Conservation (phyloP, 2,888 invertebrate genomes). For the Kuschelorhynchus macadamiae region DNA sequence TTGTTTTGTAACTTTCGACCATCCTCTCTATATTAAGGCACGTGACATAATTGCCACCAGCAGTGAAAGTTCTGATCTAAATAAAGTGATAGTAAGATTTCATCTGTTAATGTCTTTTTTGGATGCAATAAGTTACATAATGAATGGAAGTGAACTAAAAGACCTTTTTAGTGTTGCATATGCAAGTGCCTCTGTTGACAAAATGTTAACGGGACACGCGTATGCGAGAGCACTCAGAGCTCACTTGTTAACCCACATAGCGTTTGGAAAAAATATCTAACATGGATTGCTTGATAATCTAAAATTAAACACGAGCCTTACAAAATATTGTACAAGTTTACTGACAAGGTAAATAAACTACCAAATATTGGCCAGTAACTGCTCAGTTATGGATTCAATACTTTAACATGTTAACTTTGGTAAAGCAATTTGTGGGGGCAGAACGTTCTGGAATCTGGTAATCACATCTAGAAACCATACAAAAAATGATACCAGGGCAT, state of each 20-base stretch:
- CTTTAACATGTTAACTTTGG: conserved; percentile 54
- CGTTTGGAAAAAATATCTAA: neutral
- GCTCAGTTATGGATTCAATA: conserved; percentile 52
- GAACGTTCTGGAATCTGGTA: conserved; percentile 60
- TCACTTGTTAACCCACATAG: neutral
- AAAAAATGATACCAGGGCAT: conserved; percentile 37
- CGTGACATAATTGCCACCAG: neutral
- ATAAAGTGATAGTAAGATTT: conserved; percentile 57
- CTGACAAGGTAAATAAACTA: neutral
- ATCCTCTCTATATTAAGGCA: conserved; percentile 21
- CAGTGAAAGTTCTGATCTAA: conserved; percentile 26
- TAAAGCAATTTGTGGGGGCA: conserved; percentile 58
- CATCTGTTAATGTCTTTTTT: conserved; percentile 62
- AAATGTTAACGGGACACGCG: conserved; percentile 55
- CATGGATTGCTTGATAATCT: conserved; percentile 7
- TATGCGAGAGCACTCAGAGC: conserved; percentile 38
- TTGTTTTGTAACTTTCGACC: conserved; percentile 14
- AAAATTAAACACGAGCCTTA: too few relatives aligned
- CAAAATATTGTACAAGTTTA: conserved; percentile 2
- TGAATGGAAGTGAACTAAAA: conserved; percentile 63
- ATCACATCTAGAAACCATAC: conserved; percentile 45
- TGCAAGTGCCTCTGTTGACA: conserved; percentile 54
- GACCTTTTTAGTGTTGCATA: conserved; percentile 57
- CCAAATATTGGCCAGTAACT: conserved; percentile 5
- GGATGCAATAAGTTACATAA: conserved; percentile 61